phyloP scores from a whole-genome alignment of 2,113 vertebrate genomes.

The Hymenochirus boettgeri region DNA sequence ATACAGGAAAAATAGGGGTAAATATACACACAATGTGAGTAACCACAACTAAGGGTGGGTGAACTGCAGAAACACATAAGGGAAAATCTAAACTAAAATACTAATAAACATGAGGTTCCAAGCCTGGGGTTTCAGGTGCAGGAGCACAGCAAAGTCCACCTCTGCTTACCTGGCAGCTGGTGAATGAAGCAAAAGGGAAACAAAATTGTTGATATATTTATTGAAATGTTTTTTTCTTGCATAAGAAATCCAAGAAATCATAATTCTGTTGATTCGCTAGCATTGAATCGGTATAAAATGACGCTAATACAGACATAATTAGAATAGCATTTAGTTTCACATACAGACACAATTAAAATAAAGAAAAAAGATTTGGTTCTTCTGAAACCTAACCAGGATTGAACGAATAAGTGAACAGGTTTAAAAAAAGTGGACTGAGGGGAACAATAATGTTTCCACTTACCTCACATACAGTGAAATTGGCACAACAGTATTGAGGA shows the following conservation, averaged over 20 bases:
- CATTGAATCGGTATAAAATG: too few relatives aligned
- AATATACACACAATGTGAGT: conserved; percentile 1
- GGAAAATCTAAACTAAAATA: conserved; percentile 12
- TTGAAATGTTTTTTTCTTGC: conserved; percentile 42
- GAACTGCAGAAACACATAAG: background rate
- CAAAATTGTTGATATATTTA: conserved; percentile 25
- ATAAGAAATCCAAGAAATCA: conserved; percentile 40
- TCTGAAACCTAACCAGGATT: background rate
- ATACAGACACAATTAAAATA: background rate
- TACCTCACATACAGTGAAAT: conserved; percentile 78
- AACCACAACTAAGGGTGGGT: background rate
- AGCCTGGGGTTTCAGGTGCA: conserved; percentile 36
- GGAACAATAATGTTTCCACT: conserved; percentile 31
- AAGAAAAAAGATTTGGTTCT: background rate
- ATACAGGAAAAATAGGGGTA: too few relatives aligned
- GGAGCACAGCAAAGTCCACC: conserved; percentile 31
- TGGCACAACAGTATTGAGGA: conserved; percentile 72
- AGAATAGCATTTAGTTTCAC: background rate
- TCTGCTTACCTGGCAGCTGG: conserved; percentile 33
- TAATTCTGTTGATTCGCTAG: conserved; percentile 1
- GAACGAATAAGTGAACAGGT: background rate
- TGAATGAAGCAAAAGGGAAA: conserved; percentile 32
- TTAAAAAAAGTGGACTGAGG: background rate
- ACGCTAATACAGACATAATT: background rate
- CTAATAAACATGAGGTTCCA: conserved; percentile 24